Base-by-base conservation (phyloP, 2,113 vertebrate species). In the Mus pahari region DNA sequence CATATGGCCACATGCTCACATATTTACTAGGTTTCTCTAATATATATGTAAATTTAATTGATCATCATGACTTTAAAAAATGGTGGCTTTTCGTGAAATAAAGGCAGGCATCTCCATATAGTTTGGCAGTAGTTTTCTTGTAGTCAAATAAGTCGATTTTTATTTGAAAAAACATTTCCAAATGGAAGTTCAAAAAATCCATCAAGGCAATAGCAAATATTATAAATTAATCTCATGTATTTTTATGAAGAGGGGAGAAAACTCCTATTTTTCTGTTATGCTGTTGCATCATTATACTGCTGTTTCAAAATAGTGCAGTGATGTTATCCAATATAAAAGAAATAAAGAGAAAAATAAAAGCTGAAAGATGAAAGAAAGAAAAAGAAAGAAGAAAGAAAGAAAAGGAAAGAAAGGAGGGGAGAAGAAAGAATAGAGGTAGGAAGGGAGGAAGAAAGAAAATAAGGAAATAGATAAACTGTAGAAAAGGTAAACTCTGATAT, bases 391-490 rank as follows among this genome's bases (percentile, higher is more conserved):
- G 10, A 13, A 28, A 75, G 10, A 45, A 3, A 45, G 5, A 26
- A 13, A 26, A 26, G 2, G 2, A 31, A 8, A 42, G 7, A 5
- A 42, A 11, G 71, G 11, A 22, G 64, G 8, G 3, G 22, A 11
- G 9, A 66, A 2, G 28, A 1, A 68, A 33, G 66, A 14, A 62
- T 7, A 22, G 3, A 42, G 42, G 39, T 5, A 12, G 5, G 22
- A 20, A 26, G 11, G 10, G 2, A 20, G 42, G 2, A 3, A 28
- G 10, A 0, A 42, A 53, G 53, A 1, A 12, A 75, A 48, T 6
- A 45, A 28, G 22, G 26, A 39, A 48, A 48, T 24, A 45, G 26
- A 77, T 53, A 1, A 36, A 79, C 28, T 20, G 19, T 58, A 58
- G 78, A 36, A 58, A n/a, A 24, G 9, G 4, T n/a, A 1, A 81